phyloP scores from a whole-genome alignment of 2,888 invertebrate species.

The Polydrusus cervinus region DNA sequence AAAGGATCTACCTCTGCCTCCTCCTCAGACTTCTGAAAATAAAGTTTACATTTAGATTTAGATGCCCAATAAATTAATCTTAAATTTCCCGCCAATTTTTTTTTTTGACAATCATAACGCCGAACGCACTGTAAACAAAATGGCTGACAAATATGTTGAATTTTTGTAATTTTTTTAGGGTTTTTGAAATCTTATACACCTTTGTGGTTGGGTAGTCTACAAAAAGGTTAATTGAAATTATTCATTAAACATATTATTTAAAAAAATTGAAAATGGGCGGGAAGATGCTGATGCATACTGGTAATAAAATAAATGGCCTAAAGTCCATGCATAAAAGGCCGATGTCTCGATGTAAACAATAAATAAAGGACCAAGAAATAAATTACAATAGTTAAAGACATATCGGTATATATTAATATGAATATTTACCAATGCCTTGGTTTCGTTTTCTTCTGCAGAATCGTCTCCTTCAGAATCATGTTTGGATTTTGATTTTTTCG shows the following conservation, averaged over 20 bases:
- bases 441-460: conserved; percentile 6
- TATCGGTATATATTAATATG: background rate
- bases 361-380: background rate
- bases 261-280: too few species aligned
- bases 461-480: conserved; percentile 16
- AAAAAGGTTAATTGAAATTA: too few species aligned
- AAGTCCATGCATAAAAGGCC: background rate
- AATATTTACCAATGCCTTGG: background rate
- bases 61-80: background rate
- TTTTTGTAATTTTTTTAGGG: background rate
- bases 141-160: background rate
- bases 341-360: conserved; percentile 1
- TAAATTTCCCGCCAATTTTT: conserved; percentile 29
- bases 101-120: background rate
- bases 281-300: background rate
- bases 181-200: background rate
- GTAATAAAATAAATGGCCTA: background rate
- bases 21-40: conserved; percentile 21
- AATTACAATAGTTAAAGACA: background rate
- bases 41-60: conserved; percentile 3
- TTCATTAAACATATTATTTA: too few species aligned
- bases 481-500: conserved; percentile 23
- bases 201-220: too few species aligned
- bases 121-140: background rate
- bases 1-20: conserved; percentile 48